Base-by-base conservation (phyloP, 2,113 vertebrate species). In the Anser cygnoides region DNA sequence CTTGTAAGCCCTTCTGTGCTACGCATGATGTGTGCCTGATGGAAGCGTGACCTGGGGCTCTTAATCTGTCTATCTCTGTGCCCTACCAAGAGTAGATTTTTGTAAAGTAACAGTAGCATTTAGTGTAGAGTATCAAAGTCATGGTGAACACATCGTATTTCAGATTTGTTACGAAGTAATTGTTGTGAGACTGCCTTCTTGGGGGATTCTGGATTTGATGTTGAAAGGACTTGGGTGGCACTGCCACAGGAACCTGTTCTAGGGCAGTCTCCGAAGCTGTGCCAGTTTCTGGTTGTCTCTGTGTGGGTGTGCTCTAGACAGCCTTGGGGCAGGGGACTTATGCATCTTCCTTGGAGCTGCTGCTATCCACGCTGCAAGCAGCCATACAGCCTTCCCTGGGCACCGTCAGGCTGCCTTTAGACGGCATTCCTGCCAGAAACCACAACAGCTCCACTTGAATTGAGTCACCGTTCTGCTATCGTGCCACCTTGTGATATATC, bases 61-160 rank as follows among this genome's bases (percentile, higher is more conserved):
- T 23, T 23, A 6, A 3, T 22, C 5, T n/a, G n/a, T n/a, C n/a
- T 57, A 13, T 20, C 12, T 61, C 61, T 49, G 16, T 46, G 73
- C 8, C 3, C 3, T 91, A 8, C 15, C 4, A 2, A 29, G 25
- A 26, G 35, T 39, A 26, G 18, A 5, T 10, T 20, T 70, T 28
- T 28, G 18, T 67, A 10, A 61, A 35, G 15, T 14, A 21, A 19
- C 1, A 26, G 13, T 8, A 13, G 7, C 0, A 0, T 28, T 85
- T 68, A 21, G 6, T 67, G 14, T 21, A 29, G 12, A 28, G 28
- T 23, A 11, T 10, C 3, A 2, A 1, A 59, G n/a, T 0, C 1
- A 0, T 0, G 13, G 20, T 0, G 0, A 44, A 19, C 0, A 1
- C 9, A 12, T 37, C 18, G 7, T 52, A 5, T 26, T 12, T 10